Percentiles rank a stretch among this genome's conserved stretches.
These are phyloP conservation scores for Corythucha ciliata DNA, from an alignment of 2,888 invertebrate species.

Conservation along the genomic window DNA sequence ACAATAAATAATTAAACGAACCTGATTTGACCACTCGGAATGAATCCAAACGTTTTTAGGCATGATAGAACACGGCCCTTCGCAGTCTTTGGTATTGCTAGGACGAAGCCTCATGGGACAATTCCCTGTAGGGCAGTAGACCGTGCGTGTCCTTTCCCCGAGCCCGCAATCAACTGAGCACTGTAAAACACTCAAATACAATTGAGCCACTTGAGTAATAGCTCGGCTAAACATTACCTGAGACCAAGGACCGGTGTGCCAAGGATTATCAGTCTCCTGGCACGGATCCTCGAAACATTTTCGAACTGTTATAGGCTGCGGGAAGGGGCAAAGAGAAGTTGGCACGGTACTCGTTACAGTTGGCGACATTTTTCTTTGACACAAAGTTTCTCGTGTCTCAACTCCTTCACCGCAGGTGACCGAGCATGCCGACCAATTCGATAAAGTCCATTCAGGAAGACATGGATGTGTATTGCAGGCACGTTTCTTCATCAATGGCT, in stretches of 20 bases:
- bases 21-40: constrained; percentile 13
- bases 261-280: constrained; percentile 8
- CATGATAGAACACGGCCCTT: constrained; percentile 1
- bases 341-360: constrained; percentile 3
- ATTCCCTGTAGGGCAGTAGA: constrained; percentile 53
- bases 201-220: too few relatives aligned
- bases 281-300: constrained; percentile 12
- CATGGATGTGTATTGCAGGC: constrained; percentile 16
- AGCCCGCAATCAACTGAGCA: constrained; percentile 58
- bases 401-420: constrained; percentile 83
- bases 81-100: constrained; percentile 1
- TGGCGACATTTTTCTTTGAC: constrained; percentile 47
- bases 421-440: constrained; percentile 83
- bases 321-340: constrained; percentile 1
- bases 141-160: constrained; percentile 70
- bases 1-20: too few relatives aligned
- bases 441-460: constrained; percentile 14
- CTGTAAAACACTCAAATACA: too few relatives aligned
- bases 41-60: constrained; percentile 2
- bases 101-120: neutral
- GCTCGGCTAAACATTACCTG: too few relatives aligned
- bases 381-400: constrained; percentile 70
- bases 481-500: constrained; percentile 2
- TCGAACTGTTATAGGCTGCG: neutral
- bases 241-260: constrained; percentile 18